Evolutionary conservation across 2,888 invertebrate species (phyloP).

Genomic region (Eristalinus sepulchralis): DNA sequence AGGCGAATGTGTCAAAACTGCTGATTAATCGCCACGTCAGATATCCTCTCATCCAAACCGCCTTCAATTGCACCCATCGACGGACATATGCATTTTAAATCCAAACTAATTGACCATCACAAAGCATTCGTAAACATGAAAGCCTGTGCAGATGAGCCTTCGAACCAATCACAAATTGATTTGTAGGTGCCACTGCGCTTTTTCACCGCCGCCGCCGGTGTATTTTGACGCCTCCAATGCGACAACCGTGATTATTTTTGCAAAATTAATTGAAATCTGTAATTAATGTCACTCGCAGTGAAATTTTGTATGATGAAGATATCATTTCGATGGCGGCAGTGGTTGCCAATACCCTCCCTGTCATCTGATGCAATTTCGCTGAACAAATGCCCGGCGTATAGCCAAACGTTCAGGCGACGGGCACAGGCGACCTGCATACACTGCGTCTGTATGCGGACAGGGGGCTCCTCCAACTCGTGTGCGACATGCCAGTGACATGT

Average conservation of each 20-base stretch:
- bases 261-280: constrained; percentile 18
- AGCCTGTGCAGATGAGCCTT: constrained; percentile 4
- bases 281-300: constrained; percentile 38
- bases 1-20: background rate
- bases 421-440: constrained; percentile 9
- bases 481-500: constrained; percentile 23
- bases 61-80: constrained; percentile 38
- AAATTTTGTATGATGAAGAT: constrained; percentile 26
- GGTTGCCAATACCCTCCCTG: constrained; percentile 35
- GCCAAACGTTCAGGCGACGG: constrained; percentile 18
- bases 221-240: constrained; percentile 12
- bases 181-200: constrained; percentile 13
- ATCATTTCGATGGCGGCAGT: constrained; percentile 12
- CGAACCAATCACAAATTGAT: constrained; percentile 44
- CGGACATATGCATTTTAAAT: constrained; percentile 39
- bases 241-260: constrained; percentile 8
- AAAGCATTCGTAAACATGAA: constrained; percentile 32
- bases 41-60: background rate
- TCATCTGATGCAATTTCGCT: constrained; percentile 54
- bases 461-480: constrained; percentile 8
- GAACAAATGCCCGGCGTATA: constrained; percentile 37
- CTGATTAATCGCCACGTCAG: constrained; percentile 27
- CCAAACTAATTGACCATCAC: constrained; percentile 41
- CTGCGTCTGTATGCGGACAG: constrained; percentile 12
- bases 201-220: background rate